phyloP scores from a whole-genome alignment of 2,113 vertebrate species.

The Rhinolophus sinicus region DNA sequence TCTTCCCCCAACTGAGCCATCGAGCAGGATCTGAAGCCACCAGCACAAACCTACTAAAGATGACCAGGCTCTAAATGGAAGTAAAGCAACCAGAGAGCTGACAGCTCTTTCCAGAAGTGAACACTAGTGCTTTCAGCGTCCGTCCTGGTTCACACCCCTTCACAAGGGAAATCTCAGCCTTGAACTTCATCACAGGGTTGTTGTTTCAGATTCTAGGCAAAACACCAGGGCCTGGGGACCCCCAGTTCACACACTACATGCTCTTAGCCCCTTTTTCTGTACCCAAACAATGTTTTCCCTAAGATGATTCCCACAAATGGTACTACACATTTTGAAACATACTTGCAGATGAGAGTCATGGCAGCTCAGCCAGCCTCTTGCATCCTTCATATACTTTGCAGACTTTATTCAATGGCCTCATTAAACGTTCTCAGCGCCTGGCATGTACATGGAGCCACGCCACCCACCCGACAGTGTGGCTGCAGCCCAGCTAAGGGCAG shows the following conservation, averaged over 20 bases:
- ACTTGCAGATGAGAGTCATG: background rate
- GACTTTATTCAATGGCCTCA: background rate
- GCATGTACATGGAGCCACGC: fast-evolving
- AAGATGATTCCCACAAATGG: background rate
- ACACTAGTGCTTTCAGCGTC: fast-evolving
- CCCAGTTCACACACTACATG: no score
- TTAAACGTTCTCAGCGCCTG: background rate
- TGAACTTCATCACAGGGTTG: background rate
- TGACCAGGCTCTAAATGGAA: background rate
- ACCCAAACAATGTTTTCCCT: background rate
- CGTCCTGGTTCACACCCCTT: background rate
- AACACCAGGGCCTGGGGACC: background rate
- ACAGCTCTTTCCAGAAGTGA: background rate
- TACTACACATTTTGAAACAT: background rate
- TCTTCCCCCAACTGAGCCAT: background rate
- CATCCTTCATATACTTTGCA: background rate
- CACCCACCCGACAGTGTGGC: background rate
- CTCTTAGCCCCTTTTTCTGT: background rate
- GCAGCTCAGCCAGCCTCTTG: background rate
- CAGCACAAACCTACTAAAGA: background rate
- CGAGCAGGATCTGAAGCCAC: background rate
- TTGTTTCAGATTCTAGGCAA: background rate
- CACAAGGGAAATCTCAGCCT: background rate
- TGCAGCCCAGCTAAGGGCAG: background rate
- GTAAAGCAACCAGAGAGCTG: background rate